A percentile compares a stretch with the other conserved stretches of the same genome.
These are phyloP conservation scores for Catharus ustulatus DNA, from an alignment of 2,797 vertebrate genomes.

Conservation along the genomic window DNA sequence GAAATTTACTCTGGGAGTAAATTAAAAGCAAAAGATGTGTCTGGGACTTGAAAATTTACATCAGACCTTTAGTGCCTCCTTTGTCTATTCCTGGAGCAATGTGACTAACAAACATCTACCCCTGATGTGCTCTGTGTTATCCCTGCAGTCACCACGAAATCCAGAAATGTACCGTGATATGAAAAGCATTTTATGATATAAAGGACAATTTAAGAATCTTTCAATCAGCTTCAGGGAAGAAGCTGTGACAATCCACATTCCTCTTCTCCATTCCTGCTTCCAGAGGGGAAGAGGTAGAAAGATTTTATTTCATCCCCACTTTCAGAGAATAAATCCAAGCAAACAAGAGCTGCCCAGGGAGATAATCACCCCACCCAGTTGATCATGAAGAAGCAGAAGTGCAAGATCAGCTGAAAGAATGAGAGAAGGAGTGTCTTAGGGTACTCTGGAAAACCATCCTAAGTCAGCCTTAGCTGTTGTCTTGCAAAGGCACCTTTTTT, in stretches of 20 bases:
- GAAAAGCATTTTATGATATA: background rate
- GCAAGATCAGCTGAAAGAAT: background rate
- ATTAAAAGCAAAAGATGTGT: background rate
- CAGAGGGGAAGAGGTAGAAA: background rate
- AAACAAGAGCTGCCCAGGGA: background rate
- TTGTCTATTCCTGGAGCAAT: background rate
- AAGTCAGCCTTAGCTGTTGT: background rate
- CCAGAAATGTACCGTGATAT: background rate
- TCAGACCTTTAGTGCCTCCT: slow-evolving; percentile 10
- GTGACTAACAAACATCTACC: background rate
- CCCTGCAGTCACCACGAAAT: background rate
- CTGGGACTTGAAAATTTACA: background rate
- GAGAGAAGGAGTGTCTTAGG: background rate
- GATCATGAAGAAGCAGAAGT: background rate
- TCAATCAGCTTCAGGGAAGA: background rate
- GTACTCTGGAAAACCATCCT: background rate
- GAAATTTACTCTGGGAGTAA: background rate
- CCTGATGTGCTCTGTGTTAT: background rate
- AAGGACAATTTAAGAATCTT: background rate
- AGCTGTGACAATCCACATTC: background rate
- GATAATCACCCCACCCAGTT: background rate
- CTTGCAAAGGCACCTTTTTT: background rate
- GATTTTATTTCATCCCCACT: background rate
- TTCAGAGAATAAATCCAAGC: background rate
- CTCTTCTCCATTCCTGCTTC: background rate